Conservation (phyloP, 2,888 invertebrate genomes). For the Leucophenga maculata region DNA sequence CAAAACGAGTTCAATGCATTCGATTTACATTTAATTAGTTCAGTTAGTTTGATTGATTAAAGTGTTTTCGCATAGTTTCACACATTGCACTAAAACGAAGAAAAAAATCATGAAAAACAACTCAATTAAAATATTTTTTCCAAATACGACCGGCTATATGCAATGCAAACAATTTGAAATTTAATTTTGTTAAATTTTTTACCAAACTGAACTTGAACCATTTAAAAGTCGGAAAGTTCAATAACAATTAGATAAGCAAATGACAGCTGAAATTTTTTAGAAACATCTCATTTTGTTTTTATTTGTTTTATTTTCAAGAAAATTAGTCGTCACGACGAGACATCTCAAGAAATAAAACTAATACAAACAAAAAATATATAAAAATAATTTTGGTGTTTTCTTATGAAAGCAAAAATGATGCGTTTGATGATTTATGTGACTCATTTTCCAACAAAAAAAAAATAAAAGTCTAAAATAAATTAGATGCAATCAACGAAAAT, state of each 20-base stretch:
- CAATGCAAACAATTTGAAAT: neutral
- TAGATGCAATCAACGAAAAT: no score
- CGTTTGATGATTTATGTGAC: no score
- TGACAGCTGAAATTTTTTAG: neutral
- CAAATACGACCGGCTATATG: no score
- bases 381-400: neutral
- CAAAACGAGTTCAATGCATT: no score
- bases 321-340: neutral
- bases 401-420: no score
- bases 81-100: neutral
- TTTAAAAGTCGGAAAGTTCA: slow-evolving; percentile 46
- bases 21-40: no score
- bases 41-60: neutral
- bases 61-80: neutral
- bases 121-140: no score
- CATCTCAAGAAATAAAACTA: no score
- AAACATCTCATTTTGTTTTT: neutral
- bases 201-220: slow-evolving; percentile 40
- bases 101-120: no score
- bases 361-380: neutral
- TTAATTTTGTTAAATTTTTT: neutral
- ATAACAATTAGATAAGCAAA: slow-evolving; percentile 35
- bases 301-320: neutral
- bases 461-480: no score
- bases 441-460: no score